Percentiles rank a stretch among this genome's conserved stretches.
Evolutionary conservation across 2,113 vertebrate genomes (phyloP).

Genomic region (Phylloscopus trochiloides): DNA sequence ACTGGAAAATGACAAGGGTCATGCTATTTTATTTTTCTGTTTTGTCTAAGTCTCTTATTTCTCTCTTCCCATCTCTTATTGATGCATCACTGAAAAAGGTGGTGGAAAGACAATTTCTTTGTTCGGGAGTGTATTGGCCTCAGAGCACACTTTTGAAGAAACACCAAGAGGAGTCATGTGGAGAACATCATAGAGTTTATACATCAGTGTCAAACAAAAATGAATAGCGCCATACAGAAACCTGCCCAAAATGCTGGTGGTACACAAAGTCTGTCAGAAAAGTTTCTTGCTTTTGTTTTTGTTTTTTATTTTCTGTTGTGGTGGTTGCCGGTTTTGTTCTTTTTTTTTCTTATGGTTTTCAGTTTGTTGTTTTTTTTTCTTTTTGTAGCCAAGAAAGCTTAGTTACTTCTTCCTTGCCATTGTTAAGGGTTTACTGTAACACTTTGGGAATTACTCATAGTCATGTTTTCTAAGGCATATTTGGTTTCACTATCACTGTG

Average conservation of each 20-base stretch:
- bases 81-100: not conserved
- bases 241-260: not conserved
- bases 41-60: not conserved
- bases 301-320: not conserved
- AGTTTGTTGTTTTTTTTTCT: not conserved
- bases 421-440: not conserved
- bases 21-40: not conserved
- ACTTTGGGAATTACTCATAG: not conserved
- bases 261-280: not conserved
- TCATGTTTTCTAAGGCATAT: not conserved
- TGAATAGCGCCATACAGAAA: not conserved
- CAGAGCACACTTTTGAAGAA: constrained; percentile 21
- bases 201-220: not conserved
- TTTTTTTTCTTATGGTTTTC: not conserved
- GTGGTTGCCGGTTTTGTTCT: not conserved
- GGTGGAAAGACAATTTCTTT: not conserved
- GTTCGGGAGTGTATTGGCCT: not conserved
- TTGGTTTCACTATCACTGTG: not conserved
- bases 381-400: not conserved
- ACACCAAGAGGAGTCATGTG: not conserved
- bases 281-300: not conserved
- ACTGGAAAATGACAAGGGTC: not conserved
- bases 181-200: not conserved
- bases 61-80: not conserved
- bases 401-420: not conserved